Evolutionary conservation across 2,113 vertebrate species (phyloP).

Genomic region (Triplophysa rosa): DNA sequence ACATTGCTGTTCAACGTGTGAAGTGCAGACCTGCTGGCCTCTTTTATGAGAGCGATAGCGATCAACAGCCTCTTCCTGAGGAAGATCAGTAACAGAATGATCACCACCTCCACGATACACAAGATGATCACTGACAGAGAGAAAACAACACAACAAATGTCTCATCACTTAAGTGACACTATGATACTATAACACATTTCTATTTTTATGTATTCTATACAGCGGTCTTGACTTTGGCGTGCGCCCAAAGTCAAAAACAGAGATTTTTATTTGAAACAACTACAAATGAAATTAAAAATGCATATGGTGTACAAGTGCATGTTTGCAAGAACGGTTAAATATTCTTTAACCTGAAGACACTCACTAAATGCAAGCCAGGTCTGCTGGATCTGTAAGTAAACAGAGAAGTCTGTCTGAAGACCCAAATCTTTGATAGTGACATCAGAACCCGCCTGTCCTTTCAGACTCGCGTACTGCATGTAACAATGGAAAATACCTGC

Average conservation of each 20-base stretch:
- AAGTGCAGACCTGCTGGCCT: slow-evolving; percentile 85
- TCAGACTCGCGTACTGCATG: slow-evolving; percentile 81
- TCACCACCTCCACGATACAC: slow-evolving; percentile 82
- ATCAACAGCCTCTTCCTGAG: slow-evolving; percentile 92
- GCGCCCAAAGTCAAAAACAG: no score
- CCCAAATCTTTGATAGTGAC: slow-evolving; percentile 86
- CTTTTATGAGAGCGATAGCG: slow-evolving; percentile 92
- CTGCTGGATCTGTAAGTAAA: slow-evolving; percentile 91
- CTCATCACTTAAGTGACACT: neutral
- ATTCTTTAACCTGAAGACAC: slow-evolving; percentile 48
- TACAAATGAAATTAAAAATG: no score
- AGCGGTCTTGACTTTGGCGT: no score
- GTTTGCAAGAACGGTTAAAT: no score
- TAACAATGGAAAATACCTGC: slow-evolving; percentile 93
- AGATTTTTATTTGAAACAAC: no score
- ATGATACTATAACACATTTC: no score
- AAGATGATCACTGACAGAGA: slow-evolving; percentile 86
- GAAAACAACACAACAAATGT: neutral
- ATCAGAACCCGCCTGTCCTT: slow-evolving; percentile 79
- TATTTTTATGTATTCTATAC: no score
- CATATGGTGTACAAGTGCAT: no score
- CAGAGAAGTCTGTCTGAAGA: slow-evolving; percentile 86
- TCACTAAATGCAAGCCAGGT: slow-evolving; percentile 94
- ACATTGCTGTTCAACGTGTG: slow-evolving; percentile 7
- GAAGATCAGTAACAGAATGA: slow-evolving; percentile 90